phyloP scores from a whole-genome alignment of 92 coral and sea anemone species.

The Pocillopora meandrina region DNA sequence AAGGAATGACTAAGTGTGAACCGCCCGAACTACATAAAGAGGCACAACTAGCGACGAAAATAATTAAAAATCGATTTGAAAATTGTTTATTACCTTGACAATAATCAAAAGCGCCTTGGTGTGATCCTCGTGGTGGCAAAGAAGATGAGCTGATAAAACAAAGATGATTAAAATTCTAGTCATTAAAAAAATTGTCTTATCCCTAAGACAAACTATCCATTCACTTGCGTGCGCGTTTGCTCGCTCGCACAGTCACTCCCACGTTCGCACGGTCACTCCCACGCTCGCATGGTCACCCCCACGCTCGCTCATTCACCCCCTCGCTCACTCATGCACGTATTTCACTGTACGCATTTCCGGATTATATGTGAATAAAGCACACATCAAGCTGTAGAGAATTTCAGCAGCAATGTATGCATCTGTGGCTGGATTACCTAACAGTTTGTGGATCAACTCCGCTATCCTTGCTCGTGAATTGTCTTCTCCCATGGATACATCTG shows the following conservation, averaged over 20 bases:
- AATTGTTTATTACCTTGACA: constrained; percentile 63
- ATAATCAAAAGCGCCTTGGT: constrained; percentile 85
- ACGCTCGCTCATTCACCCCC: no score
- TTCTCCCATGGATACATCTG: constrained; percentile 89
- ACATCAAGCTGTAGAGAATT: no score
- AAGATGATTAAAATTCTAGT: background rate
- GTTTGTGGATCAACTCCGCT: constrained; percentile 80
- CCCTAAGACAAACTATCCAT: background rate
- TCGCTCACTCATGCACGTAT: no score
- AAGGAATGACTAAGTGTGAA: background rate
- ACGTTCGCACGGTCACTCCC: no score
- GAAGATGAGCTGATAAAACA: constrained; percentile 66
- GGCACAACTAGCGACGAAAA: background rate
- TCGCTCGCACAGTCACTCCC: no score
- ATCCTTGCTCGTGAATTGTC: constrained; percentile 79
- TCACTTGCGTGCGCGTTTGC: no score
- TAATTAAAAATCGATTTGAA: background rate
- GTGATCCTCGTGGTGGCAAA: constrained; percentile 89
- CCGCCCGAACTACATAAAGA: no score
- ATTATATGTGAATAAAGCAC: no score
- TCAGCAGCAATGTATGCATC: no score
- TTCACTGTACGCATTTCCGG: no score
- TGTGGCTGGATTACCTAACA: constrained; percentile 59
- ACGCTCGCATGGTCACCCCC: no score
- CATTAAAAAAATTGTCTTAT: background rate